Evolutionary conservation across 2,797 vertebrate species (phyloP).

Genomic region (Poecilia wingei): DNA sequence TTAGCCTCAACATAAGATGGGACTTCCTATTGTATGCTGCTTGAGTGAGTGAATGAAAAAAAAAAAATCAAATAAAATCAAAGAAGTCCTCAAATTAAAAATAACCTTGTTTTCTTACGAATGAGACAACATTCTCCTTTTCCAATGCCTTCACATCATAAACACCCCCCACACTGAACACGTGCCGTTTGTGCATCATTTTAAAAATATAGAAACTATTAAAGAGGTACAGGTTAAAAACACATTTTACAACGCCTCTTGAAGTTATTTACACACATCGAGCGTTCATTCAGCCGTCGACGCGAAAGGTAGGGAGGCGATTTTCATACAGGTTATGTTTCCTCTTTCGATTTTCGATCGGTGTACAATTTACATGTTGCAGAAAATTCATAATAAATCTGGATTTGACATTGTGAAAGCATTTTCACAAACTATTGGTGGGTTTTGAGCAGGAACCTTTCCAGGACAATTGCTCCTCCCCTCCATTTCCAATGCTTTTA

Average conservation of each 20-base stretch:
- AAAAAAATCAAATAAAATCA: not conserved
- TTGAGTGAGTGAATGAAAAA: not conserved
- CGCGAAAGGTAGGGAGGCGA: conserved; percentile 20
- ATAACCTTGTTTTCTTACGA: not conserved
- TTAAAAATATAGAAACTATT: conserved; percentile 76
- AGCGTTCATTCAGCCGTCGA: conserved; percentile 60
- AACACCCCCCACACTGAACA: conserved; percentile 53
- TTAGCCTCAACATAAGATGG: not conserved
- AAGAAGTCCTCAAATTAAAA: not conserved
- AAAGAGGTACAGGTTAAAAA: conserved; percentile 74
- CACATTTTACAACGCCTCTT: conserved; percentile 51
- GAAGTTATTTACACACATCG: conserved; percentile 74
- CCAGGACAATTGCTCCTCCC: not conserved
- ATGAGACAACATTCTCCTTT: not conserved
- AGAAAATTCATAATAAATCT: not conserved
- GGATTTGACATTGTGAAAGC: not conserved
- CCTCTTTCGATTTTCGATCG: not conserved
- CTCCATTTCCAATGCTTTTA: not conserved
- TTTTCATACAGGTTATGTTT: not conserved
- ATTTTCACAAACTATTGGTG: not conserved
- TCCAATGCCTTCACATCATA: conserved; percentile 46
- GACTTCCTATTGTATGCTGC: not conserved
- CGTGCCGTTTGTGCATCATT: conserved; percentile 63
- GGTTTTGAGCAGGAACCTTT: not conserved
- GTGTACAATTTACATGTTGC: not conserved